These are phyloP conservation scores for Luffia ferchaultella DNA, from an alignment of 2,888 invertebrate genomes.

Conservation along the genomic window DNA sequence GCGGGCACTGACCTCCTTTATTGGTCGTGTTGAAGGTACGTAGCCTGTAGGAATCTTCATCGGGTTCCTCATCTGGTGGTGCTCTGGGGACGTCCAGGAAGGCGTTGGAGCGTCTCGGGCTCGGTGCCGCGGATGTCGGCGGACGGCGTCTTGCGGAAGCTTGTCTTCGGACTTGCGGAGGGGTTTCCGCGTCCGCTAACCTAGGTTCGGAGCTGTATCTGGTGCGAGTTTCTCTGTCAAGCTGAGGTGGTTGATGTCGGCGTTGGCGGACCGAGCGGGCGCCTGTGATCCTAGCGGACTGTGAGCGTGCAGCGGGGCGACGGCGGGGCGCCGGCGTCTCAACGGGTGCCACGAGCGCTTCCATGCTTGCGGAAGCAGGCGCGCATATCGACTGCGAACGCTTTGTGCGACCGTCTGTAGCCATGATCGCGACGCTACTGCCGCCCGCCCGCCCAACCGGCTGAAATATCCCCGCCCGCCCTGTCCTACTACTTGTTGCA, in stretches of 20 bases:
- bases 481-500: constrained; percentile 16
- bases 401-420: constrained; percentile 71
- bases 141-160: constrained; percentile 67
- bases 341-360: constrained; percentile 63
- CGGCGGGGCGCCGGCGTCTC: constrained; percentile 68
- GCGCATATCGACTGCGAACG: constrained; percentile 81
- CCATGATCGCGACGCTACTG: constrained; percentile 67
- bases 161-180: constrained; percentile 71
- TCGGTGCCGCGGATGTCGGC: constrained; percentile 47
- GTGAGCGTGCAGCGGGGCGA: constrained; percentile 76
- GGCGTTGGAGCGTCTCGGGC: constrained; percentile 72
- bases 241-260: constrained; percentile 49
- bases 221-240: constrained; percentile 61
- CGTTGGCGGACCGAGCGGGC: constrained; percentile 65
- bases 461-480: constrained; percentile 17
- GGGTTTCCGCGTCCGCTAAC: constrained; percentile 71
- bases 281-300: constrained; percentile 76
- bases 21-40: constrained; percentile 92
- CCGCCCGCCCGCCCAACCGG: constrained; percentile 31
- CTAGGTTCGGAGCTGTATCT: constrained; percentile 74
- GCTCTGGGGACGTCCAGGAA: constrained; percentile 73
- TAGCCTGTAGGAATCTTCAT: constrained; percentile 89
- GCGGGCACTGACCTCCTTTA: constrained; percentile 74
- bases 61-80: constrained; percentile 66
- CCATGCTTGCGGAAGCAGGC: constrained; percentile 74